phyloP scores from a whole-genome alignment of 2,797 vertebrate genomes.

The Sciurus carolinensis region DNA sequence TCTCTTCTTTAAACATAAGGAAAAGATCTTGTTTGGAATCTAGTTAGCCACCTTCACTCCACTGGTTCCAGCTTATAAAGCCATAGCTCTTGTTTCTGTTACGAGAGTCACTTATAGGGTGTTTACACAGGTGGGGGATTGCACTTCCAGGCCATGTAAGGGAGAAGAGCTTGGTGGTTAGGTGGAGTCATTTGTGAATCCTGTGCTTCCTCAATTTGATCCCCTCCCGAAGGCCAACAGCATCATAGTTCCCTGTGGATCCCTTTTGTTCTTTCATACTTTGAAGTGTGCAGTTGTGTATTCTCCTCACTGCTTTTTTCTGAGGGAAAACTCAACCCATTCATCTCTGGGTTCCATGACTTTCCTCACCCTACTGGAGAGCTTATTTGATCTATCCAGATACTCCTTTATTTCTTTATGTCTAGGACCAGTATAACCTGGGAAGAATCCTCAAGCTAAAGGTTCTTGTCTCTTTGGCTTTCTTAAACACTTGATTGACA shows the following conservation, averaged over 20 bases:
- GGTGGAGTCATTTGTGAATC: background rate
- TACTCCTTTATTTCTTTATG: background rate
- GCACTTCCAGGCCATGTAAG: background rate
- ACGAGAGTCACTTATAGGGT: background rate
- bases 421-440: background rate
- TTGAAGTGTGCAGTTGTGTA: background rate
- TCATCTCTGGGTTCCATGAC: background rate
- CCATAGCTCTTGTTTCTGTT: background rate
- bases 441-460: background rate
- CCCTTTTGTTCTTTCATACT: background rate
- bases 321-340: background rate
- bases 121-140: background rate
- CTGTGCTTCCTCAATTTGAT: background rate
- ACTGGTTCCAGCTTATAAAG: background rate
- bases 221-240: background rate
- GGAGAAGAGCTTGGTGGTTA: background rate
- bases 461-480: background rate
- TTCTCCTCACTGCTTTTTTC: constrained; percentile 31
- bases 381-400: background rate
- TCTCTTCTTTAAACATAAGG: constrained; percentile 36
- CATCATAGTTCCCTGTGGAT: background rate
- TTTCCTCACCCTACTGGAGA: background rate
- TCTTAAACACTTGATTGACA: constrained; percentile 9
- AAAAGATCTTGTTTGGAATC: background rate
- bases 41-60: background rate